These are phyloP conservation scores for Brachycybe producta DNA, from an alignment of 2,888 invertebrate genomes.

Conservation along the genomic window DNA sequence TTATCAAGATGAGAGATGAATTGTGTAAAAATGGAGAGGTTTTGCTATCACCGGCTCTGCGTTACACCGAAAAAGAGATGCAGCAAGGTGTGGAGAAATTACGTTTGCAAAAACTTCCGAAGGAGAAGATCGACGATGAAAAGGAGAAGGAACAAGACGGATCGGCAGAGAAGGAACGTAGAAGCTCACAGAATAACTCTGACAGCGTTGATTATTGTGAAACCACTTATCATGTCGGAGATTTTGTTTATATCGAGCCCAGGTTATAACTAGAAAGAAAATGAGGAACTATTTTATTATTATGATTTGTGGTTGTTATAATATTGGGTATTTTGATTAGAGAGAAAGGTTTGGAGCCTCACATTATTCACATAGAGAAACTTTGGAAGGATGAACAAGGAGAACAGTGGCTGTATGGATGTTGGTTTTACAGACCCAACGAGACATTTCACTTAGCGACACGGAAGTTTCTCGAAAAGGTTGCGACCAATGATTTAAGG, in stretches of 20 bases:
- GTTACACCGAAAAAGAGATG: slow-evolving; percentile 63
- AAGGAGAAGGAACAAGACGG: slow-evolving; percentile 21
- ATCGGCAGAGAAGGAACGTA: slow-evolving; percentile 18
- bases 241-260: slow-evolving; percentile 71
- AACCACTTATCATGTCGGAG: slow-evolving; percentile 63
- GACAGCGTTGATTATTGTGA: slow-evolving; percentile 57
- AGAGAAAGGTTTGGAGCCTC: slow-evolving; percentile 46
- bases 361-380: slow-evolving; percentile 75
- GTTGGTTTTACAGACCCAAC: slow-evolving; percentile 77
- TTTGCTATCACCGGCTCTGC: slow-evolving; percentile 73
- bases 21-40: slow-evolving; percentile 65
- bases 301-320: slow-evolving; percentile 2
- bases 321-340: slow-evolving; percentile 15
- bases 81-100: slow-evolving; percentile 58
- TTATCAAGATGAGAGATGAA: slow-evolving; percentile 52
- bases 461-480: slow-evolving; percentile 83
- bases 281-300: too few species aligned
- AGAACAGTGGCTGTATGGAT: slow-evolving; percentile 80
- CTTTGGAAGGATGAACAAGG: slow-evolving; percentile 73
- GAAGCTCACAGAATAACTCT: slow-evolving; percentile 21
- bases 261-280: slow-evolving; percentile 28
- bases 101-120: slow-evolving; percentile 54
- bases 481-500: slow-evolving; percentile 19
- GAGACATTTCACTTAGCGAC: slow-evolving; percentile 94
- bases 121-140: slow-evolving; percentile 28